Base-by-base conservation (phyloP, 2,888 invertebrate species). In the Torymus auratus region DNA sequence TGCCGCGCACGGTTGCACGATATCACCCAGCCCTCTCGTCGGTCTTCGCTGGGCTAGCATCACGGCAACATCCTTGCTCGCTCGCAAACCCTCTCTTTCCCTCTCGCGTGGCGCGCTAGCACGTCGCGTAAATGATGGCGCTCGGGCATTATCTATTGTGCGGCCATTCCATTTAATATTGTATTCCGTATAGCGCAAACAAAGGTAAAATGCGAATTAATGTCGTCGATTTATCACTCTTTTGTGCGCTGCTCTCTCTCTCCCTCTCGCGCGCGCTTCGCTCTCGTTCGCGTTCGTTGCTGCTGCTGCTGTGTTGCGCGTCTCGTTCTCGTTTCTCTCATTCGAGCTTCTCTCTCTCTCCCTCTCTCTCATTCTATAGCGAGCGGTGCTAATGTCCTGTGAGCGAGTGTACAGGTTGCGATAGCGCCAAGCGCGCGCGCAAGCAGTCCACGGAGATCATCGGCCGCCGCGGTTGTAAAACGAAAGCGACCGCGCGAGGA, bases 171-270 rank as follows among this genome's bases (percentile, higher is more conserved):
- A 89, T 90, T 90, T 90, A 89, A 90, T 90, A 90, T 90, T 90
- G 90, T 89, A 90, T 89, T 90, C 89, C 88, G 69, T 69, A 88
- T 87, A 89, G 88, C 88, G 87, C 90, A 90, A 90, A 90, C 90
- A 90, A 90, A 89, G 90, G 89, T 89, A 90, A 90, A 90, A 90
- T 89, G 88, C 90, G 89, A 90, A 90, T 90, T 90, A 90, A 90
- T 90, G 90, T 88, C 87, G 86, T 87, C 90, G 86, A 90, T 90
- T 90, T 90, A 89, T 91, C 90, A 91, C 90, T 89, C 90, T 90
- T 90, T 91, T 90, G 89, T 90, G 86, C 86, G 86, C 85, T 85
- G 55, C 81, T 83, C 74, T 78, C 77, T 82, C 83, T 80, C 83
- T 81, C 82, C 79, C 82, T 79, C 83, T 84, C 75, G 82, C n/a